These are phyloP conservation scores for Parnassius orleans DNA, from an alignment of 2,888 invertebrate species.

Conservation along the genomic window DNA sequence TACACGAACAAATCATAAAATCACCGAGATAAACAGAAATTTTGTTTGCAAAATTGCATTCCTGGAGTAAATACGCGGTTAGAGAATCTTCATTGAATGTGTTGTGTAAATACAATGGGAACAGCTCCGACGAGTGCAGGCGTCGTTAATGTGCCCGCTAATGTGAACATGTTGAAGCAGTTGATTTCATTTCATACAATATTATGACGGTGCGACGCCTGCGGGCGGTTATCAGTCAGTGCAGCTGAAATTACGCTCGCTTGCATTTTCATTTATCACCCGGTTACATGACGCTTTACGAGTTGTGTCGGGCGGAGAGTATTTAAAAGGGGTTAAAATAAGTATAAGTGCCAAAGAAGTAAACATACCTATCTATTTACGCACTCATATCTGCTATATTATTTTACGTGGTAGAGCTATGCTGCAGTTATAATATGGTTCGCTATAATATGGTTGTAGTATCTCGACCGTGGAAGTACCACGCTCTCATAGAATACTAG, in stretches of 20 bases:
- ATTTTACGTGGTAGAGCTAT: no score
- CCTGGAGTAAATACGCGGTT: no score
- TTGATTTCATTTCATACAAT: constrained; percentile 26
- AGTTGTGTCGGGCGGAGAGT: neutral
- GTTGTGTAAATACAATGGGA: neutral
- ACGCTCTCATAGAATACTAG: no score
- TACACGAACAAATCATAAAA: no score
- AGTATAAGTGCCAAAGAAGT: neutral
- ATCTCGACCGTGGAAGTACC: no score
- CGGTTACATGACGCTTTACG: constrained; percentile 35
- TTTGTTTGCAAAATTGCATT: no score
- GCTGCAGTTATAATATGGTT: no score
- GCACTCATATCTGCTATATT: neutral
- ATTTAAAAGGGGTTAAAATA: constrained; percentile 1
- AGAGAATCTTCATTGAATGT: no score
- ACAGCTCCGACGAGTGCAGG: constrained; percentile 27
- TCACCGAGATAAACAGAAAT: no score
- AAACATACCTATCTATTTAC: constrained; percentile 12
- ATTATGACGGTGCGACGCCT: constrained; percentile 22
- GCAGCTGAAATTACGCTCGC: constrained; percentile 46
- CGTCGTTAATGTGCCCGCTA: constrained; percentile 67
- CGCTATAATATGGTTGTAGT: no score
- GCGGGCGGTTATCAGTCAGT: constrained; percentile 38
- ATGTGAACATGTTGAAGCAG: constrained; percentile 46
- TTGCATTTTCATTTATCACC: constrained; percentile 51